Percentiles rank a stretch among this genome's conserved stretches.
phyloP scores from a whole-genome alignment of 2,888 invertebrate genomes.

The Sinopyrophorus schimmeli region DNA sequence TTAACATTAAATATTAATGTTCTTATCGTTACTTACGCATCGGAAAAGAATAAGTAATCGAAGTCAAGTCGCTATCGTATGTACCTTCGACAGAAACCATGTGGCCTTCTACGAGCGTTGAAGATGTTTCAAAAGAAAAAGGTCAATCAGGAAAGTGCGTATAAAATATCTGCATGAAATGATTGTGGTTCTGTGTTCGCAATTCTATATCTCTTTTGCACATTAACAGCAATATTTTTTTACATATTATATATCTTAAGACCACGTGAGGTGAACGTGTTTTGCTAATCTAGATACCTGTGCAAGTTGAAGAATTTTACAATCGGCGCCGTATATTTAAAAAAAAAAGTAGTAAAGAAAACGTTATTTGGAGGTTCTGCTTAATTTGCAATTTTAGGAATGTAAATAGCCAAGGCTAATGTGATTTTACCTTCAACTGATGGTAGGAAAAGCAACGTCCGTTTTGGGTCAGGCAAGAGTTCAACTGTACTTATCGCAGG shows the following conservation, averaged over 20 bases:
- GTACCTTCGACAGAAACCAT: too few relatives aligned
- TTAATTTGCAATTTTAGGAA: constrained; percentile 30
- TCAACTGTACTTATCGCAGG: constrained; percentile 25
- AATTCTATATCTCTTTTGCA: constrained; percentile 20
- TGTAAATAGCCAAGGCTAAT: constrained; percentile 30
- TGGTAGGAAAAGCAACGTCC: constrained; percentile 28
- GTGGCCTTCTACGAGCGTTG: too few relatives aligned
- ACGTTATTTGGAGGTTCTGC: constrained; percentile 19
- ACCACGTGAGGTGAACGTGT: constrained; percentile 24
- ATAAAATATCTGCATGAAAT: constrained; percentile 22
- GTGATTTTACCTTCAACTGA: constrained; percentile 31
- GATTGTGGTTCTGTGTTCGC: constrained; percentile 18
- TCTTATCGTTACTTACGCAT: too few relatives aligned
- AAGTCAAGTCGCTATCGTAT: too few relatives aligned
- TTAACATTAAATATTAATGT: too few relatives aligned
- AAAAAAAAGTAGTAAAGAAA: constrained; percentile 21
- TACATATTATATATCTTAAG: constrained; percentile 14
- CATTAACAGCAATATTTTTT: constrained; percentile 18
- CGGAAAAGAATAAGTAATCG: too few relatives aligned
- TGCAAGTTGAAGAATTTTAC: not conserved
- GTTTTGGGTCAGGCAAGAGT: constrained; percentile 4
- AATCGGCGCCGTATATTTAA: not conserved
- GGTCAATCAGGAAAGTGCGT: constrained; percentile 20
- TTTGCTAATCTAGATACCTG: constrained; percentile 13
- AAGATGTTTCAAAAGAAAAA: constrained; percentile 23